phyloP scores from a whole-genome alignment of 2,797 vertebrate genomes.

The Tokudaia muenninki region DNA sequence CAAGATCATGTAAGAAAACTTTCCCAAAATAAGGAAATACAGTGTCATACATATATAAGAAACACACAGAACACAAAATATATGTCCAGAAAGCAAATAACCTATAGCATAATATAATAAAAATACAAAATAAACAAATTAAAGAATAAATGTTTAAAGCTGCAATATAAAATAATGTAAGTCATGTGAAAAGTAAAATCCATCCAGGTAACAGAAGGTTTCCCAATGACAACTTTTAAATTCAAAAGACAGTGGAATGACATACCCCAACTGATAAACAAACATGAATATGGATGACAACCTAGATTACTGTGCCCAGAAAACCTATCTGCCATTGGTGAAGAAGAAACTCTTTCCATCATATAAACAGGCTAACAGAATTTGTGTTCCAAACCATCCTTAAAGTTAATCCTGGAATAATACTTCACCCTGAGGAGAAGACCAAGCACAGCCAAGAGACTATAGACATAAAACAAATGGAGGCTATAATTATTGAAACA shows the following conservation, averaged over 20 bases:
- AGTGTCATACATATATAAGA: too few relatives aligned
- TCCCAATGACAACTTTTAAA: background rate
- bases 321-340: background rate
- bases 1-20: background rate
- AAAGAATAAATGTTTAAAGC: background rate
- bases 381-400: background rate
- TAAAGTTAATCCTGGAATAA: background rate
- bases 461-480: background rate
- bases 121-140: background rate
- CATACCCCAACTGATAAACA: background rate
- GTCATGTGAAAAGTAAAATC: background rate
- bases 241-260: background rate
- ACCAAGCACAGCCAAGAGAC: too few relatives aligned
- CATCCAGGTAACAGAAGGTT: background rate
- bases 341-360: background rate
- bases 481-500: background rate
- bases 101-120: too few relatives aligned
- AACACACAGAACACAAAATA: background rate
- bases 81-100: too few relatives aligned
- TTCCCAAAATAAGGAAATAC: too few relatives aligned
- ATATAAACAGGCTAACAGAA: too few relatives aligned
- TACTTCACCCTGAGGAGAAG: too few relatives aligned
- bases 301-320: too few relatives aligned
- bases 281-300: background rate
- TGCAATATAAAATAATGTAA: background rate